Conservation (phyloP, 2,113 vertebrate genomes). For the Equus quagga region DNA sequence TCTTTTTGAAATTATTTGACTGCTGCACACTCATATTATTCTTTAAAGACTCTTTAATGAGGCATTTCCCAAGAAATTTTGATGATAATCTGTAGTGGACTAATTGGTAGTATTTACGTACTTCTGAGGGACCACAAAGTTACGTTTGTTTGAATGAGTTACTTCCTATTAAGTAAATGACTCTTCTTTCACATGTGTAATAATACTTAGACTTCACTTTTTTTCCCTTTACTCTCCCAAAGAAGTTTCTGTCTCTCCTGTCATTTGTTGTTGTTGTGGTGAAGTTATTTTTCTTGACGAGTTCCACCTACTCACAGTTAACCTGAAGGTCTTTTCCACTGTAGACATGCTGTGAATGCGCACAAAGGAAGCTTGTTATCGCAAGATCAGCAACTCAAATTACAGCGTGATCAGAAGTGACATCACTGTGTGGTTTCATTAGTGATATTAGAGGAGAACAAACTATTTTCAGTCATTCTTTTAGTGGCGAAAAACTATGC, state of each 20-base stretch:
- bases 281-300: constrained; percentile 89
- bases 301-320: constrained; percentile 92
- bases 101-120: constrained; percentile 90
- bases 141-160: constrained; percentile 87
- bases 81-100: constrained; percentile 90
- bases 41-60: constrained; percentile 80
- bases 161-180: constrained; percentile 90
- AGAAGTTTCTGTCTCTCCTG: constrained; percentile 78
- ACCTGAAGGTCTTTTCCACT: constrained; percentile 90
- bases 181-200: constrained; percentile 88
- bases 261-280: constrained; percentile 90
- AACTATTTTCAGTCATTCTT: constrained; percentile 83
- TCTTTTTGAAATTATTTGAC: constrained; percentile 76
- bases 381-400: constrained; percentile 86
- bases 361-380: constrained; percentile 90
- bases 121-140: constrained; percentile 88
- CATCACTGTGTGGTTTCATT: constrained; percentile 90
- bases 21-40: constrained; percentile 75
- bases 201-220: constrained; percentile 84
- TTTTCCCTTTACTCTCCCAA: constrained; percentile 81
- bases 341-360: constrained; percentile 85
- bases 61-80: constrained; percentile 88
- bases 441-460: constrained; percentile 85
- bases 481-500: constrained; percentile 53
- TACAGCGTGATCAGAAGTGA: constrained; percentile 90